Evolutionary conservation across 2,888 invertebrate genomes (phyloP).

Genomic region (Xylota sylvarum): DNA sequence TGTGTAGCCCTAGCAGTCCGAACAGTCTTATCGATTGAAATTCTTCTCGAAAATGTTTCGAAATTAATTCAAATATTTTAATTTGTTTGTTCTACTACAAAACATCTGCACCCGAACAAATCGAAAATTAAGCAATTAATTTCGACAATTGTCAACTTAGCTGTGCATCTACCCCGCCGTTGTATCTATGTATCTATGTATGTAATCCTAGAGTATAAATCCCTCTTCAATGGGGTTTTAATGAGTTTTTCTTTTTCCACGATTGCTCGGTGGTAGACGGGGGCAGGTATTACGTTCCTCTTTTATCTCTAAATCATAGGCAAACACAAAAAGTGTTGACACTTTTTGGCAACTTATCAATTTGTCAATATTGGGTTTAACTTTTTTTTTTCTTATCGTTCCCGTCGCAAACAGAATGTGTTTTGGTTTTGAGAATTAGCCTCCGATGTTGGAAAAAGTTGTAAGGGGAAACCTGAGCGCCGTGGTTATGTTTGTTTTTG

Average conservation of each 20-base stretch:
- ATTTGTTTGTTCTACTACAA: background rate
- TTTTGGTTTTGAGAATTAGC: constrained; percentile 30
- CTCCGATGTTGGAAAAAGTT: constrained; percentile 20
- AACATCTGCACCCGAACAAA: constrained; percentile 13
- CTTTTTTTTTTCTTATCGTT: constrained; percentile 24
- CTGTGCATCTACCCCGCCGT: constrained; percentile 10
- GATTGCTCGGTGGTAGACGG: background rate
- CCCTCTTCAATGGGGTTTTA: constrained; percentile 22
- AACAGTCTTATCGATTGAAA: constrained; percentile 23
- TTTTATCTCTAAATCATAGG: constrained; percentile 61
- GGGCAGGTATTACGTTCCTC: constrained; percentile 12
- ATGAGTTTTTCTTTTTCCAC: constrained; percentile 43
- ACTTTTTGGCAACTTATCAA: constrained; percentile 68
- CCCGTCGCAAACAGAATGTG: background rate
- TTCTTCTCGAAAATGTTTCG: background rate
- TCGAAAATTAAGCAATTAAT: constrained; percentile 54
- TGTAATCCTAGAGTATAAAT: background rate
- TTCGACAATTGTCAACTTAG: constrained; percentile 20
- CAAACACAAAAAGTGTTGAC: constrained; percentile 66
- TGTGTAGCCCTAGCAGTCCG: background rate
- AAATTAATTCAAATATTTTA: background rate
- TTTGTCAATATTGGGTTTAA: constrained; percentile 66
- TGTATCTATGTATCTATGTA: no score
- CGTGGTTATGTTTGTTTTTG: background rate
- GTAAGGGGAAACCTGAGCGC: background rate